Conservation (phyloP, 2,888 invertebrate species). For the Helleia helle region DNA sequence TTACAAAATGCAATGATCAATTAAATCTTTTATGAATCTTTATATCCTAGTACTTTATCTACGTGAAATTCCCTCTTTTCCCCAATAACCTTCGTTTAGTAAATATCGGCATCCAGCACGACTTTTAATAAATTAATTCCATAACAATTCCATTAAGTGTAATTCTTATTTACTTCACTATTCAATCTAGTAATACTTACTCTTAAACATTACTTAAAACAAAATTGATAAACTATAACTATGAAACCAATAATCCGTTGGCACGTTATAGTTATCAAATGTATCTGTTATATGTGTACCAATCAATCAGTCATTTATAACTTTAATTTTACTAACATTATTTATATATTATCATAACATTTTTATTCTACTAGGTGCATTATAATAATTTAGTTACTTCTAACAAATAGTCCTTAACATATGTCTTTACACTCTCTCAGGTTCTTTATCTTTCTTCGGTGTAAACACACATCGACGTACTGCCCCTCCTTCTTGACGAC, state of each 20-base stretch:
- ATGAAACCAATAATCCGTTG: too few relatives aligned
- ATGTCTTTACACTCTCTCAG: conserved; percentile 28
- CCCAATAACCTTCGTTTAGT: too few relatives aligned
- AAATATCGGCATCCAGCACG: too few relatives aligned
- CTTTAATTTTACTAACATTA: conserved; percentile 1
- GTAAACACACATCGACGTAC: conserved; percentile 56
- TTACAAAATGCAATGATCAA: too few relatives aligned
- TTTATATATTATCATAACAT: not conserved
- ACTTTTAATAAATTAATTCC: not conserved
- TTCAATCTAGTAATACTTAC: not conserved
- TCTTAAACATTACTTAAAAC: too few relatives aligned
- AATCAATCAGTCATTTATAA: conserved; percentile 5
- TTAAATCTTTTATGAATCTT: too few relatives aligned
- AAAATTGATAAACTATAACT: too few relatives aligned
- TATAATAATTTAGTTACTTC: not conserved
- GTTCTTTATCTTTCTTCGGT: conserved; percentile 51
- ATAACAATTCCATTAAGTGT: conserved; percentile 4
- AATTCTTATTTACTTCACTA: too few relatives aligned
- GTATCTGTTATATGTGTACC: conserved; percentile 1
- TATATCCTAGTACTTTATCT: too few relatives aligned
- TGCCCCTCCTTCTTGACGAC: conserved; percentile 49
- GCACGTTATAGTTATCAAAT: too few relatives aligned
- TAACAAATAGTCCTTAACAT: not conserved
- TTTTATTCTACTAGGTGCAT: not conserved
- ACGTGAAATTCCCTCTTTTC: too few relatives aligned